Percentiles rank a stretch among this genome's conserved stretches.
phyloP scores from a whole-genome alignment of 2,113 vertebrate species.

The Sturnus vulgaris region DNA sequence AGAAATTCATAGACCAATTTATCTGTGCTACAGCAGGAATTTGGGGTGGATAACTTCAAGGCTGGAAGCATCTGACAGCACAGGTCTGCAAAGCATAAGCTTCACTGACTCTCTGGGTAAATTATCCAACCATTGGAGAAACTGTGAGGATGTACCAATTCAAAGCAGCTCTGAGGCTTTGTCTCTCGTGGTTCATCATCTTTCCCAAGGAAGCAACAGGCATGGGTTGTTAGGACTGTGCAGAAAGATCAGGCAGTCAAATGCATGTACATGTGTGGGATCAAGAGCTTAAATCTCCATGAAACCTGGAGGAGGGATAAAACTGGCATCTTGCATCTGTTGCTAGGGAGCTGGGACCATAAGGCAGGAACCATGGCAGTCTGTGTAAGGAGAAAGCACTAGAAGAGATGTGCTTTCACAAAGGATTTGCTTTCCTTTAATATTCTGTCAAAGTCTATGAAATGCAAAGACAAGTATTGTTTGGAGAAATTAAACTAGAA shows the following conservation, averaged over 20 bases:
- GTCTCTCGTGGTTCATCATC: neutral
- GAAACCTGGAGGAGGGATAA: neutral
- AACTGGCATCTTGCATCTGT: neutral
- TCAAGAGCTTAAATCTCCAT: neutral
- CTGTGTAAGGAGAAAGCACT: neutral
- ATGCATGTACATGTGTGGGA: neutral
- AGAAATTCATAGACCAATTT: neutral
- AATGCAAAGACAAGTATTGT: neutral
- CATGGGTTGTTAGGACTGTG: neutral
- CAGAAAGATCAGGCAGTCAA: neutral
- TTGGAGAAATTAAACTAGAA: neutral
- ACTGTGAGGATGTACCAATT: neutral
- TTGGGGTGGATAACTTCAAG: neutral
- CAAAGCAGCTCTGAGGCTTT: neutral
- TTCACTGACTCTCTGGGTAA: neutral
- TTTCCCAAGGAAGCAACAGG: neutral
- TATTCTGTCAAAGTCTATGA: neutral
- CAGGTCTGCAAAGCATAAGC: neutral
- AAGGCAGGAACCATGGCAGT: neutral
- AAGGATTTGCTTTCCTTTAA: neutral
- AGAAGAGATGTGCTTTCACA: neutral
- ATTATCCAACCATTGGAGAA: neutral
- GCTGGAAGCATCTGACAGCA: neutral
- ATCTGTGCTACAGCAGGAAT: neutral
- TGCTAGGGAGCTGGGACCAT: neutral